A percentile compares a stretch with the other conserved stretches of the same genome.
phyloP scores from a whole-genome alignment of 2,113 vertebrate species.

The Ciconia maguari region DNA sequence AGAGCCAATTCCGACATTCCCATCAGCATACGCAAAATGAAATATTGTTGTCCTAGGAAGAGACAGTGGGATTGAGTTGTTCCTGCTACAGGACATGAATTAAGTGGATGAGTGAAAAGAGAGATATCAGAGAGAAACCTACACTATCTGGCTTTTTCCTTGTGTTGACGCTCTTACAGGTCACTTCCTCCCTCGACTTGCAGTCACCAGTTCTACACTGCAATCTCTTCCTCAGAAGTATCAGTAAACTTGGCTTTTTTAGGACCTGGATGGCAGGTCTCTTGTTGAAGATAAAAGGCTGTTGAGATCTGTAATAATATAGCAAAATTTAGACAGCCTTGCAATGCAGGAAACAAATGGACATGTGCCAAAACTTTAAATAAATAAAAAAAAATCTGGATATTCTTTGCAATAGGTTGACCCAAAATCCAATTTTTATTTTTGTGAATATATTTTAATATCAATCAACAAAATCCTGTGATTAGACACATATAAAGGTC shows the following conservation, averaged over 20 bases:
- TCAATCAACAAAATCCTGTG: background rate
- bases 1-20: background rate
- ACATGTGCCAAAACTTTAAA: background rate
- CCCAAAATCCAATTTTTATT: background rate
- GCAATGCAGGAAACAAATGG: background rate
- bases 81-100: background rate
- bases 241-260: background rate
- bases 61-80: background rate
- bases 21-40: background rate
- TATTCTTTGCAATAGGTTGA: background rate
- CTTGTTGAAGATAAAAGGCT: background rate
- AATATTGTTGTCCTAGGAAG: background rate
- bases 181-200: accelerated
- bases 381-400: background rate
- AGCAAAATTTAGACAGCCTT: background rate
- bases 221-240: background rate
- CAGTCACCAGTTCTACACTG: background rate
- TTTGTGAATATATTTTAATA: background rate
- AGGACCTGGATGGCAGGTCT: background rate
- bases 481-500: background rate
- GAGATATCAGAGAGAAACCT: background rate
- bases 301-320: background rate
- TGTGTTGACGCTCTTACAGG: background rate
- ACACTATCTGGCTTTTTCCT: background rate
- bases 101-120: background rate